A percentile compares a stretch with the other conserved stretches of the same genome.
Evolutionary conservation across 2,797 vertebrate species (phyloP).

Genomic region (Dicrostonyx torquatus): DNA sequence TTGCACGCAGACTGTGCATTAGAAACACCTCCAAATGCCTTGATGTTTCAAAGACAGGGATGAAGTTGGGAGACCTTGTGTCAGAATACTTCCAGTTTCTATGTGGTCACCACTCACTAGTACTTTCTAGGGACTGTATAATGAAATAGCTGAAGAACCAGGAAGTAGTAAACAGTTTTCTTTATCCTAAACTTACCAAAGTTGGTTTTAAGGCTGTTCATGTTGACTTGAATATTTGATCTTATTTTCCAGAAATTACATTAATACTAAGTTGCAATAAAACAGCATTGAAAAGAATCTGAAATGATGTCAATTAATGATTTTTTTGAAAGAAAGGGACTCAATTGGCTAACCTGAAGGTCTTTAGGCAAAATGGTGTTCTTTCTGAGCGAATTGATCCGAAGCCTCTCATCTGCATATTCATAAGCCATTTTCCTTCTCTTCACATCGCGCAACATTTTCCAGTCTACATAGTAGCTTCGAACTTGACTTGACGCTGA

Average conservation of each 20-base stretch:
- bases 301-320: not conserved
- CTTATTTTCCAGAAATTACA: conserved; percentile 30
- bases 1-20: not conserved
- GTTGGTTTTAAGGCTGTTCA: conserved; percentile 7
- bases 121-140: not conserved
- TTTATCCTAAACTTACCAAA: conserved; percentile 29
- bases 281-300: not conserved
- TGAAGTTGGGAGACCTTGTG: not conserved
- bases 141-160: not conserved
- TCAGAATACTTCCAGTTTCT: not conserved
- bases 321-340: not conserved
- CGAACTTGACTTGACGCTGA: conserved; percentile 86
- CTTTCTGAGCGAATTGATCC: conserved; percentile 95
- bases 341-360: conserved; percentile 90
- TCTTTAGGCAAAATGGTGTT: conserved; percentile 95
- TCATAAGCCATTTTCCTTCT: conserved; percentile 94
- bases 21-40: not conserved
- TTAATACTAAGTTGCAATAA: not conserved
- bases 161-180: not conserved
- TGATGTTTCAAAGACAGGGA: not conserved
- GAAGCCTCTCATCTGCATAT: conserved; percentile 92
- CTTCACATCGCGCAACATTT: conserved; percentile 96
- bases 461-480: conserved; percentile 95
- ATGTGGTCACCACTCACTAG: not conserved
- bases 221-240: not conserved